phyloP scores from a whole-genome alignment of 2,797 vertebrate species.

The Coregonus ussuriensis region DNA sequence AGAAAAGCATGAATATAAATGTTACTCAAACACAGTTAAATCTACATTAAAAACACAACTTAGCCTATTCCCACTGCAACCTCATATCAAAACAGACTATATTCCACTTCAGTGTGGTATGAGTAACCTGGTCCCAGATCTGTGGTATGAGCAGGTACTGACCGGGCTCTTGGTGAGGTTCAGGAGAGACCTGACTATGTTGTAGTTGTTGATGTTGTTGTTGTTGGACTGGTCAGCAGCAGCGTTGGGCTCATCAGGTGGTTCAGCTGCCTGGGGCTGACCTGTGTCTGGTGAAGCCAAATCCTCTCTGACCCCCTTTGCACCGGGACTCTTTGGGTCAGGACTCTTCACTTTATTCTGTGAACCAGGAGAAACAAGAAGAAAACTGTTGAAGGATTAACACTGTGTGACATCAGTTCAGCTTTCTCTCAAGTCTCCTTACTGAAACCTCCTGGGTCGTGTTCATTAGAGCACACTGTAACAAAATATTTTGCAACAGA shows the following conservation, averaged over 20 bases:
- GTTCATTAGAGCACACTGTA: background rate
- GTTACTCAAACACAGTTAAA: background rate
- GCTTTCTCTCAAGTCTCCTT: background rate
- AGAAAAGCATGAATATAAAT: conserved; percentile 4
- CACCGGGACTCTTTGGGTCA: conserved; percentile 55
- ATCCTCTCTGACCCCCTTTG: conserved; percentile 67
- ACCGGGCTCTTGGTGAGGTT: conserved; percentile 98
- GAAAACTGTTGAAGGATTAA: background rate
- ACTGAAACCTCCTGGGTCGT: background rate
- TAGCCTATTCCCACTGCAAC: no score
- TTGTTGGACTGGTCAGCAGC: conserved; percentile 54
- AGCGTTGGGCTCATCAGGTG: conserved; percentile 42
- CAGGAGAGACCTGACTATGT: conserved; percentile 92
- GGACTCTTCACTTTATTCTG: conserved; percentile 86
- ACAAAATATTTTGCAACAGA: background rate
- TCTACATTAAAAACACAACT: background rate
- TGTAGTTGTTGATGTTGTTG: conserved; percentile 85
- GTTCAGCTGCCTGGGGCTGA: conserved; percentile 56
- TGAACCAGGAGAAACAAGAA: conserved; percentile 13
- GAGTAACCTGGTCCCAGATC: background rate
- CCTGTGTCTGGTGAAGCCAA: conserved; percentile 74
- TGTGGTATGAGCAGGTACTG: conserved; percentile 60
- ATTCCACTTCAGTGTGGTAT: background rate
- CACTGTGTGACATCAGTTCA: background rate
- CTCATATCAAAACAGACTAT: no score